Conservation (phyloP, 2,888 invertebrate species). For the Sarcophaga rosellei region DNA sequence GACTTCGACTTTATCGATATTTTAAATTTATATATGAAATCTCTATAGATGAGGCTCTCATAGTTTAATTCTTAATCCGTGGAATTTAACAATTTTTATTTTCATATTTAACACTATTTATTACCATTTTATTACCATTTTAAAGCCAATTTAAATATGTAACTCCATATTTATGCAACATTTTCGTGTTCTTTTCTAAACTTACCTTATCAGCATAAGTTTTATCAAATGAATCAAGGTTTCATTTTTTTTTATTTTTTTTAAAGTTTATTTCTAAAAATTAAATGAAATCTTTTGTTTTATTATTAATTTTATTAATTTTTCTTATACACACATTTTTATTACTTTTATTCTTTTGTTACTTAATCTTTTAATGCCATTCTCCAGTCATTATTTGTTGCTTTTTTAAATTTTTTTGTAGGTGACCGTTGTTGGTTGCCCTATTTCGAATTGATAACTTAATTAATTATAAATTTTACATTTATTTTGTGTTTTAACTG, state of each 20-base stretch:
- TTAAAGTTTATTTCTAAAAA: conserved; percentile 70
- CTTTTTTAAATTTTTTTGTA: conserved; percentile 17
- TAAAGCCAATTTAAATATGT: no score
- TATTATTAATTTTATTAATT: conserved; percentile 7
- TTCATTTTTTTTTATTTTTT: conserved; percentile 52
- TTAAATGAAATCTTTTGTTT: conserved; percentile 61
- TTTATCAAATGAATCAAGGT: not conserved
- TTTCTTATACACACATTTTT: not conserved
- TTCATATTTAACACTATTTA: no score
- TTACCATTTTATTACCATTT: no score
- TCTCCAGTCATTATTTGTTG: not conserved
- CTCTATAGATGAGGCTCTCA: no score
- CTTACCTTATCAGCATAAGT: no score
- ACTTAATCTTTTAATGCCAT: not conserved
- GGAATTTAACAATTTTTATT: no score
- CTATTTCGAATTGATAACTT: not conserved
- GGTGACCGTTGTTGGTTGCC: not conserved
- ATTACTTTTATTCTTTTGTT: conserved; percentile 17
- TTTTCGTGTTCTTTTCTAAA: no score
- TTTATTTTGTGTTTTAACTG: conserved; percentile 59
- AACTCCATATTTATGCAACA: no score
- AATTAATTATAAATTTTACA: conserved; percentile 30
- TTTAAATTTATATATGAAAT: no score
- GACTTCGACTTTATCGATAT: no score
- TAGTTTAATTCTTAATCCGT: no score